Evolutionary conservation across 2,888 invertebrate species (phyloP), one percentile per base, ranked within the genome.

Genomic region (Caenorhabditis sp.): DNA sequence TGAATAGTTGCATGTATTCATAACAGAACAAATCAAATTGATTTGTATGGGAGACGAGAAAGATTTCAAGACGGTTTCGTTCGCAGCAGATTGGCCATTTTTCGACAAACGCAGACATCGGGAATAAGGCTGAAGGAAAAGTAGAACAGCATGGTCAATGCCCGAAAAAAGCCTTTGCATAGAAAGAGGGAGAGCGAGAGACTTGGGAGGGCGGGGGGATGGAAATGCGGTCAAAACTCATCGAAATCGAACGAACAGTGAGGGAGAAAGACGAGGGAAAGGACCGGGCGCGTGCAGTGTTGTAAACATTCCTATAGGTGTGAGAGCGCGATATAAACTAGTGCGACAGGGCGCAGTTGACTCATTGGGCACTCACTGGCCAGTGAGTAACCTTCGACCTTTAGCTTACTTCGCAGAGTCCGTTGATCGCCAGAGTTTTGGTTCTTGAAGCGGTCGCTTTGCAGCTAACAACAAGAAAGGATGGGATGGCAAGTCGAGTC

Each of bases 261-360:
- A 67, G 40, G 67, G 26, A 67, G 35, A 26, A 20, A 47, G 24
- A 22, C 22, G 51, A 51, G 37, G n/a, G 72, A 65, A 65, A 72
- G 56, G 65, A 72, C 64, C 64, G 72, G 35, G 80, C 80, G 80
- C 80, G 80, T 80, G 80, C 80, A 65, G 74, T 80, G 80, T 74
- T 74, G 80, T 80, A 80, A 80, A 80, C 80, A 80, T 74, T 80
- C 62, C 69, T 51, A 80, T 80, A 80, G 80, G 80, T 80, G 74
- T 74, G 74, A 74, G 74, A 60, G 80, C 37, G 80, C 68, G 58
- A 58, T 40, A 64, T 58, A 64, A 58, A 74, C 71, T 47, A 62
- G 69, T 77, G 69, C 77, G 61, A 32, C 62, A 35, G 77, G 64
- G 77, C 77, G 77, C 50, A 69, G 20, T 64, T 69, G 62, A n/a